phyloP scores from a whole-genome alignment of 1,140 invertebrate genomes.

The Papilio polyxenes region DNA sequence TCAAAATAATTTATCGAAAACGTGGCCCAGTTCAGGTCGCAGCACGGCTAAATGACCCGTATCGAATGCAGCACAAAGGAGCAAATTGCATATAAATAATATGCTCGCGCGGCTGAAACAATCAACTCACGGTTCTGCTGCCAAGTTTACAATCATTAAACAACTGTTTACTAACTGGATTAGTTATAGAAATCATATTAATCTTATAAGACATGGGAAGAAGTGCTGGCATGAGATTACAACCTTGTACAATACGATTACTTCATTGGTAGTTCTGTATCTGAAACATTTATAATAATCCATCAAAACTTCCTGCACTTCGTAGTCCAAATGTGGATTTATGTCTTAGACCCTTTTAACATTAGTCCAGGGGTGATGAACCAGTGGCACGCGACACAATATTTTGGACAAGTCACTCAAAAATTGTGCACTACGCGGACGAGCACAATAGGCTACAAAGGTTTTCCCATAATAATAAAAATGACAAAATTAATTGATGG shows the following conservation, averaged over 20 bases:
- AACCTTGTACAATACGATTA: background rate
- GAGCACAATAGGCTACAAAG: too few relatives aligned
- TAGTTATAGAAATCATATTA: slow-evolving; percentile 26
- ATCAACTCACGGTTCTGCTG: slow-evolving; percentile 18
- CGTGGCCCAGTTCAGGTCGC: slow-evolving; percentile 18
- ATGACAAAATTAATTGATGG: too few relatives aligned
- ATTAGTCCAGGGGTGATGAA: background rate
- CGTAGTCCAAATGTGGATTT: background rate
- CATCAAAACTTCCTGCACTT: background rate
- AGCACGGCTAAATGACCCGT: slow-evolving; percentile 37
- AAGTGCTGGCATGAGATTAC: background rate
- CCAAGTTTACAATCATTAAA: slow-evolving; percentile 38
- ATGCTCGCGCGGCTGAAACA: slow-evolving; percentile 23
- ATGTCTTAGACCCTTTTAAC: background rate
- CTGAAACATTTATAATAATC: background rate
- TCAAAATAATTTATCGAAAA: slow-evolving; percentile 37
- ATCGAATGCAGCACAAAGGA: slow-evolving; percentile 34
- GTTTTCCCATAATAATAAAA: too few relatives aligned
- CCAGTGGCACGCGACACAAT: background rate
- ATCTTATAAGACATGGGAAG: background rate
- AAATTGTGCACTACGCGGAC: too few relatives aligned
- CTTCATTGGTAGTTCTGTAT: background rate
- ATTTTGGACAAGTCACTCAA: too few relatives aligned
- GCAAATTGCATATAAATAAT: slow-evolving; percentile 36
- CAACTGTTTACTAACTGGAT: slow-evolving; percentile 37